These are phyloP conservation scores for Hiodon tergisus DNA, from an alignment of 2,113 vertebrate species.

Conservation along the genomic window DNA sequence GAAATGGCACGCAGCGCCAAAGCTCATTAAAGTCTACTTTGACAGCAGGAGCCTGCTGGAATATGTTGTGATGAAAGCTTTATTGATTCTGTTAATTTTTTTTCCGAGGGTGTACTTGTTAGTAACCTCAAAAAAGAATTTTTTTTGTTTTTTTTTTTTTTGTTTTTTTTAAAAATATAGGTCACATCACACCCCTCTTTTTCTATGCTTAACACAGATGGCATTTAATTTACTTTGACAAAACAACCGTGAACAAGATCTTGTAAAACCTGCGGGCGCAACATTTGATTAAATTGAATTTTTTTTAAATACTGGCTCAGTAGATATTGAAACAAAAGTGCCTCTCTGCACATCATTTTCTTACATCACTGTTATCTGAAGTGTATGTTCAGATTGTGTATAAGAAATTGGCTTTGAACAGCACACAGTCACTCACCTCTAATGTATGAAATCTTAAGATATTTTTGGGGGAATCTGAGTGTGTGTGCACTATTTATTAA, in stretches of 20 bases:
- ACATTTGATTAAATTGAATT: neutral
- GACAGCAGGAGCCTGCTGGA: constrained; percentile 3
- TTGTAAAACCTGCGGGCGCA: constrained; percentile 1
- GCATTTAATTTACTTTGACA: constrained; percentile 3
- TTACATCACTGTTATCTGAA: neutral
- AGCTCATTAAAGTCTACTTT: constrained; percentile 11
- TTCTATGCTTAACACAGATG: neutral
- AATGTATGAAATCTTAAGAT: no score
- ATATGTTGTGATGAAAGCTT: neutral
- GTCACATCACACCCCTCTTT: neutral
- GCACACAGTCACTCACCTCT: no score
- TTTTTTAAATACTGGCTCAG: neutral
- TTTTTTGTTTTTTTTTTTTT: neutral
- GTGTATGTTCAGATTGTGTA: neutral
- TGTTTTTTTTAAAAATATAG: neutral
- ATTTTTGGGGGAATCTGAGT: no score
- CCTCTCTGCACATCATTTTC: neutral
- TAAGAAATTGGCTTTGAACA: no score
- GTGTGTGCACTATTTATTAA: no score
- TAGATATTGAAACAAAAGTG: constrained; percentile 2
- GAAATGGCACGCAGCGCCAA: constrained; percentile 11
- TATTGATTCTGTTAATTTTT: constrained; percentile 14
- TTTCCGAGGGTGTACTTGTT: constrained; percentile 3
- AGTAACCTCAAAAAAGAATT: constrained; percentile 1
- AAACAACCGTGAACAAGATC: constrained; percentile 1